These are phyloP conservation scores for Stegodyphus mimosarum DNA, from an alignment of 1,140 invertebrate species.

Conservation along the genomic window DNA sequence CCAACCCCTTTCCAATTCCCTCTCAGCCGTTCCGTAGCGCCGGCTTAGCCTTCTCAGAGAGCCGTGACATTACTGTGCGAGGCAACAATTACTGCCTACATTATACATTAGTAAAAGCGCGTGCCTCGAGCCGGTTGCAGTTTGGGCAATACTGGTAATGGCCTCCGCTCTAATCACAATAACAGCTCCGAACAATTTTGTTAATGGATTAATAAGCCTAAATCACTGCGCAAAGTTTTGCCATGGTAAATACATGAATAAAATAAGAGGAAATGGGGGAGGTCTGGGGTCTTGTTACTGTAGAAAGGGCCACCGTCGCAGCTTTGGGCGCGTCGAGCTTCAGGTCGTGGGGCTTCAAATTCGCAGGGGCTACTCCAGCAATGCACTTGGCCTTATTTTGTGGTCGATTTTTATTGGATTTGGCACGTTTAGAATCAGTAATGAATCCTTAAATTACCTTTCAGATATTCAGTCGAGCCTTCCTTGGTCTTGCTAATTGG, in stretches of 20 bases:
- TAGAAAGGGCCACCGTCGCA: background rate
- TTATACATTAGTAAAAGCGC: slow-evolving; percentile 53
- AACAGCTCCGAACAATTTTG: slow-evolving; percentile 59
- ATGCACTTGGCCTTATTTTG: no score
- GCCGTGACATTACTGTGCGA: slow-evolving; percentile 25
- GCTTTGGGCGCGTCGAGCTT: background rate
- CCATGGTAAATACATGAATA: slow-evolving; percentile 55
- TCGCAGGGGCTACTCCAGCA: background rate
- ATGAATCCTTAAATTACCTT: no score
- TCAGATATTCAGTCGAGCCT: no score
- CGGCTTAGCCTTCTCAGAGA: slow-evolving; percentile 13
- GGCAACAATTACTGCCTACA: slow-evolving; percentile 55
- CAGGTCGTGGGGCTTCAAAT: background rate
- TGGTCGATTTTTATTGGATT: no score
- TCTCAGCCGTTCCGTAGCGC: slow-evolving; percentile 27
- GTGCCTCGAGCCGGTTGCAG: background rate
- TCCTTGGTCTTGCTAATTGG: no score
- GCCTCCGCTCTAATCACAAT: slow-evolving; percentile 50
- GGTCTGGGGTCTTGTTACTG: slow-evolving; percentile 13
- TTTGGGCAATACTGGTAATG: slow-evolving; percentile 45
- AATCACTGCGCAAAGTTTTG: slow-evolving; percentile 32
- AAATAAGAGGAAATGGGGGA: slow-evolving; percentile 29
- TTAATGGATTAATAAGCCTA: slow-evolving; percentile 60
- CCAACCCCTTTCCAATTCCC: slow-evolving; percentile 14
- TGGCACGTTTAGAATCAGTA: no score